Percentiles rank a stretch among this genome's conserved stretches.
phyloP scores from a whole-genome alignment of 1,140 invertebrate species.

The Megathymus violae region DNA sequence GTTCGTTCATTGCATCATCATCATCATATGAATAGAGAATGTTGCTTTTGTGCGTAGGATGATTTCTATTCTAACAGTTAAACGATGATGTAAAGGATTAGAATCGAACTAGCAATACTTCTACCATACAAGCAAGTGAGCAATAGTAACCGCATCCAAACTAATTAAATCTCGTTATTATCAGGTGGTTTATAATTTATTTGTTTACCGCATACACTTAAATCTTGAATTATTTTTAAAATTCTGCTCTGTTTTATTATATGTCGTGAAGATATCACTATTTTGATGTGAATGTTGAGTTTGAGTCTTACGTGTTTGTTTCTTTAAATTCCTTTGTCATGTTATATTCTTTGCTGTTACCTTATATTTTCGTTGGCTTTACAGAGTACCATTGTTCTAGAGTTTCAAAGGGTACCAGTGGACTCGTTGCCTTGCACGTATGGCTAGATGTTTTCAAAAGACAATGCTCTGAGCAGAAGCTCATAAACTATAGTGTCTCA shows the following conservation, averaged over 20 bases:
- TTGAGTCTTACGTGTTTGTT: too few relatives aligned
- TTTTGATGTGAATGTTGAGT: too few relatives aligned
- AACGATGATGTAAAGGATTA: background rate
- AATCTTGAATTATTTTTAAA: too few relatives aligned
- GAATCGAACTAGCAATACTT: too few relatives aligned
- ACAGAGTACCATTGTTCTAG: slow-evolving; percentile 5
- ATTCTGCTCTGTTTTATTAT: too few relatives aligned
- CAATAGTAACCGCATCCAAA: too few relatives aligned
- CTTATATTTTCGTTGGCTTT: background rate
- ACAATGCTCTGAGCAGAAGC: slow-evolving; percentile 18
- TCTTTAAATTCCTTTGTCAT: background rate
- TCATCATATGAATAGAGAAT: too few relatives aligned
- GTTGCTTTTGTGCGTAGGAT: slow-evolving; percentile 2
- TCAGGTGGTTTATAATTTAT: too few relatives aligned
- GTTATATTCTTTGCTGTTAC: background rate
- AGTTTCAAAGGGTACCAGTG: slow-evolving; percentile 5
- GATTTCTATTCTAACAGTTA: slow-evolving; percentile 1
- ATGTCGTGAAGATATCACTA: too few relatives aligned
- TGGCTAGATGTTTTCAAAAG: slow-evolving; percentile 6
- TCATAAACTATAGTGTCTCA: slow-evolving; percentile 20
- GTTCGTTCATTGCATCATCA: background rate
- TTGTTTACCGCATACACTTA: too few relatives aligned
- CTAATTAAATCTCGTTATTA: too few relatives aligned
- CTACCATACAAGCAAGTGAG: too few relatives aligned
- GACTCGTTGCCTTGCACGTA: slow-evolving; percentile 6